phyloP scores from a whole-genome alignment of 2,888 invertebrate genomes.

The Drosophila mimetica region DNA sequence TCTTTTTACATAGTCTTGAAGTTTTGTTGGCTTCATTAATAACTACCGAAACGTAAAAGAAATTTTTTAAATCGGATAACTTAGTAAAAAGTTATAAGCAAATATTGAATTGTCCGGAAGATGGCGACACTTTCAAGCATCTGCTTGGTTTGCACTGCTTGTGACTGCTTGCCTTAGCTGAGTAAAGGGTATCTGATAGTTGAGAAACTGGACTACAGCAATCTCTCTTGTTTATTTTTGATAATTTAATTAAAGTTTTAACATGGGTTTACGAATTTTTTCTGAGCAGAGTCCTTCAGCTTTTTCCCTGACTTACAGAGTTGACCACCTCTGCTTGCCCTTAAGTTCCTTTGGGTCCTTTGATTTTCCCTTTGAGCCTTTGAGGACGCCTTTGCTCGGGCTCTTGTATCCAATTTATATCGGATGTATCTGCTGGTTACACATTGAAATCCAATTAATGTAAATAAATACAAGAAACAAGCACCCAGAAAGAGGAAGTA shows the following conservation, averaged over 20 bases:
- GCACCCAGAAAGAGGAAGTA: slow-evolving; percentile 14
- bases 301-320: neutral
- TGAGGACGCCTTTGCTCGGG: slow-evolving; percentile 1
- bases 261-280: neutral
- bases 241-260: neutral
- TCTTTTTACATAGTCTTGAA: no score
- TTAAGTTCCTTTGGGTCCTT: slow-evolving; percentile 12
- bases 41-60: no score
- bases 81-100: no score
- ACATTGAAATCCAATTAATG: slow-evolving; percentile 75
- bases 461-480: slow-evolving; percentile 71
- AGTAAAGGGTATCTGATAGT: no score
- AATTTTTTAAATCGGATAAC: no score
- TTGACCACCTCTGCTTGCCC: neutral
- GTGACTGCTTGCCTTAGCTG: no score
- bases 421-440: slow-evolving; percentile 40
- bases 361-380: slow-evolving; percentile 21
- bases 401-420: slow-evolving; percentile 37
- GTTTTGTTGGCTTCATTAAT: no score
- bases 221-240: no score
- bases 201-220: no score
- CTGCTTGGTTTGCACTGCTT: no score
- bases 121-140: no score
- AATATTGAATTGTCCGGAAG: no score
- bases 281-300: neutral